Percentiles rank a stretch among this genome's conserved stretches.
These are phyloP conservation scores for Drosophila merina DNA, from an alignment of 2,888 invertebrate genomes.

Conservation along the genomic window DNA sequence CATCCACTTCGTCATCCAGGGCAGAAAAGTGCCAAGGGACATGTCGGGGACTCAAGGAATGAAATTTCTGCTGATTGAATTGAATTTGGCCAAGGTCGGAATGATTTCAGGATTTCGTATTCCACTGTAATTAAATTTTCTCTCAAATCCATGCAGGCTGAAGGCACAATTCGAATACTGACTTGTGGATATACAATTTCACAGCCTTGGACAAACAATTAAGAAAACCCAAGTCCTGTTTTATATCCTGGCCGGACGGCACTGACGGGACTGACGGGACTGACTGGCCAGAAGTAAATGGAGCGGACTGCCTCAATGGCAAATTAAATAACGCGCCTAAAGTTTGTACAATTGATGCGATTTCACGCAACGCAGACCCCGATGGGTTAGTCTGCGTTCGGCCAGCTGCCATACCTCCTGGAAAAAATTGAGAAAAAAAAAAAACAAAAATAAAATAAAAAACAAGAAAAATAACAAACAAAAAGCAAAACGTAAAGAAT, in stretches of 20 bases:
- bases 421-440: slow-evolving; percentile 11
- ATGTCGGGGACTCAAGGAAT: slow-evolving; percentile 30
- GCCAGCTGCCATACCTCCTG: slow-evolving; percentile 27
- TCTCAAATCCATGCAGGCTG: slow-evolving; percentile 42
- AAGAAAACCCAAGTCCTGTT: slow-evolving; percentile 19
- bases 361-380: slow-evolving; percentile 72
- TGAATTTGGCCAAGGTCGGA: slow-evolving; percentile 69
- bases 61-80: slow-evolving; percentile 65
- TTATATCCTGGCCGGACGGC: slow-evolving; percentile 18
- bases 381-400: slow-evolving; percentile 49
- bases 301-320: slow-evolving; percentile 77
- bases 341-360: slow-evolving; percentile 78
- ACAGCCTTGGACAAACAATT: slow-evolving; percentile 29
- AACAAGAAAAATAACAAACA: slow-evolving; percentile 1
- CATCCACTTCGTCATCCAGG: background rate
- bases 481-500: slow-evolving; percentile 31
- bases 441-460: slow-evolving; percentile 10
- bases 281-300: slow-evolving; percentile 61
- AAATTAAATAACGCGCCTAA: slow-evolving; percentile 79
- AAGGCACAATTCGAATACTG: slow-evolving; percentile 7
- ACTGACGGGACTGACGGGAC: slow-evolving; percentile 4
- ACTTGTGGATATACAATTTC: slow-evolving; percentile 26
- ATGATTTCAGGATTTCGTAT: slow-evolving; percentile 62
- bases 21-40: slow-evolving; percentile 24
- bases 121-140: slow-evolving; percentile 71